A percentile compares a stretch with the other conserved stretches of the same genome.
Evolutionary conservation across 2,888 invertebrate species (phyloP).

Genomic region (Aleiodes leptofemur): DNA sequence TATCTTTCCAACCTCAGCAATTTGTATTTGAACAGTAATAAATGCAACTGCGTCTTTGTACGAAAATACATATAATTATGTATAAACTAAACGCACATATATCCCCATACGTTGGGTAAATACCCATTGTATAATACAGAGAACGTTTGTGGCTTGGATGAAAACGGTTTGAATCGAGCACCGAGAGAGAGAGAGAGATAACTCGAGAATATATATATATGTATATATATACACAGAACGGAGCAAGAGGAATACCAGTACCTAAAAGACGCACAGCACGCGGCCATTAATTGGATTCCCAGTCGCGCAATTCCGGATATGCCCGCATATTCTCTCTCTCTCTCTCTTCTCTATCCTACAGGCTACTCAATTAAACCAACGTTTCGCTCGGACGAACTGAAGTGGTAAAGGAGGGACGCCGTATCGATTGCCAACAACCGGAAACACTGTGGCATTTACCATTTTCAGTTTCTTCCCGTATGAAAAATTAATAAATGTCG

Average conservation of each 20-base stretch:
- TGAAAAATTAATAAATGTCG: conserved; percentile 3
- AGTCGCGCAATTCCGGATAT: conserved; percentile 62
- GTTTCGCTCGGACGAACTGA: conserved; percentile 53
- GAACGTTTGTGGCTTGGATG: conserved; percentile 23
- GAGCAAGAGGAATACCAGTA: conserved; percentile 33
- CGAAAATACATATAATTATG: conserved; percentile 11
- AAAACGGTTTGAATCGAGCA: conserved; percentile 28
- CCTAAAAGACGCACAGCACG: conserved; percentile 36
- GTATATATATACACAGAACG: background rate
- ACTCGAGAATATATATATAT: no score
- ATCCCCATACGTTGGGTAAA: conserved; percentile 16
- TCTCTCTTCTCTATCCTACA: conserved; percentile 48
- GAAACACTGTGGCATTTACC: conserved; percentile 27
- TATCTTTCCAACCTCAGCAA: no score
- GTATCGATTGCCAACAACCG: conserved; percentile 30
- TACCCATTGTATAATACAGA: conserved; percentile 32
- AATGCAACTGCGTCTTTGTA: background rate
- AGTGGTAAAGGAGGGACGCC: conserved; percentile 15
- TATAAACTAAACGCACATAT: background rate
- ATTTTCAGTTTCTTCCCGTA: conserved; percentile 26
- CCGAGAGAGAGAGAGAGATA: conserved; percentile 6
- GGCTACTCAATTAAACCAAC: conserved; percentile 64
- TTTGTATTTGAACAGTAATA: conserved; percentile 1
- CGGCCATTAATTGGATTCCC: conserved; percentile 66
- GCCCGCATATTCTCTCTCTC: conserved; percentile 48